A percentile compares a stretch with the other conserved stretches of the same genome.
Evolutionary conservation across 1,140 invertebrate species (phyloP).

Genomic region (Leptopilina boulardi): DNA sequence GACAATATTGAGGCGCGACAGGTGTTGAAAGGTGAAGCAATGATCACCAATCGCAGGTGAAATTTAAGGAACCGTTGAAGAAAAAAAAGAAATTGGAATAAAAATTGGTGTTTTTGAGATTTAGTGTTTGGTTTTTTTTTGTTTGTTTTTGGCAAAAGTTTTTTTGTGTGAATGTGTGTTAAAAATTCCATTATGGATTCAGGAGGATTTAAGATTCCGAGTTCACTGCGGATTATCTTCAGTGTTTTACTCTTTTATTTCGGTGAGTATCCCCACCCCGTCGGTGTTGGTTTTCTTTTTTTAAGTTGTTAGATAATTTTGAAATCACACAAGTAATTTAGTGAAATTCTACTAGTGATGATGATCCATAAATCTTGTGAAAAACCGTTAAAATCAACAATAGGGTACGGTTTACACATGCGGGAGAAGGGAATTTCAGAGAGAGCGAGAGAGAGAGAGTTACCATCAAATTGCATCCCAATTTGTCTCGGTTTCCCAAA

Average conservation of each 20-base stretch:
- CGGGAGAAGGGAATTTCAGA: too few species aligned
- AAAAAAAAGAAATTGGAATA: too few species aligned
- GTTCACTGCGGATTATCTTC: slow-evolving; percentile 25
- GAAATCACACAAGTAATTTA: background rate
- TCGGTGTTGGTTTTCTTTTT: background rate
- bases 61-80: background rate
- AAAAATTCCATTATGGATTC: slow-evolving; percentile 33
- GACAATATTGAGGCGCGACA: slow-evolving; percentile 22
- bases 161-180: slow-evolving; percentile 26
- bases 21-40: slow-evolving; percentile 3
- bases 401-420: background rate
- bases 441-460: too few species aligned
- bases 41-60: slow-evolving; percentile 37
- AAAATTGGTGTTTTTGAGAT: background rate
- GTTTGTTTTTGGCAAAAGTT: background rate
- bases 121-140: background rate
- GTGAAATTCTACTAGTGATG: too few species aligned
- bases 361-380: too few species aligned
- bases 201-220: slow-evolving; percentile 33
- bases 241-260: slow-evolving; percentile 9
- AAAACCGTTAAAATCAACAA: slow-evolving; percentile 26
- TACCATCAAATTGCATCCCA: background rate
- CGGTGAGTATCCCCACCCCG: slow-evolving; percentile 39
- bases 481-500: background rate
- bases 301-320: background rate